phyloP scores from a whole-genome alignment of 2,113 vertebrate genomes.

The Numida meleagris region DNA sequence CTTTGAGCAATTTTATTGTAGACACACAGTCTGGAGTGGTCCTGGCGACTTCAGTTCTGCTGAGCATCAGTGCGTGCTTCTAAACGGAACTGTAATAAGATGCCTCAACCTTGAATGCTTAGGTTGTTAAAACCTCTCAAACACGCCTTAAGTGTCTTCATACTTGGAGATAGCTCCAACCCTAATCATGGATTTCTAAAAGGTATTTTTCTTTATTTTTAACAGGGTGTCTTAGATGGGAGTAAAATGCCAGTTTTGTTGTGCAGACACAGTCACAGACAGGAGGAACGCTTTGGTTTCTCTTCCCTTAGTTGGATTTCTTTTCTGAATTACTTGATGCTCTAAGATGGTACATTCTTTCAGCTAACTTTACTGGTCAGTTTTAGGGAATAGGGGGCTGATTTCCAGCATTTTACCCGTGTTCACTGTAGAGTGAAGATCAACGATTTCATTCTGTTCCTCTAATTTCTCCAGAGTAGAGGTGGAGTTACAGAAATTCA shows the following conservation, averaged over 20 bases:
- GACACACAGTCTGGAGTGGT: rapidly evolving
- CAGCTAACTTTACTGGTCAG: neutral
- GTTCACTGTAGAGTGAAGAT: neutral
- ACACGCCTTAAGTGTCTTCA: rapidly evolving
- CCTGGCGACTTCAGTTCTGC: neutral
- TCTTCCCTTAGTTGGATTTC: neutral
- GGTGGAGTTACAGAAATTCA: neutral
- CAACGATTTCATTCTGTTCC: neutral
- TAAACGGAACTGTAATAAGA: neutral
- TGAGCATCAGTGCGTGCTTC: neutral
- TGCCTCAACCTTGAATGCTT: neutral
- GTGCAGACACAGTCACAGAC: neutral
- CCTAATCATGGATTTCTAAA: neutral
- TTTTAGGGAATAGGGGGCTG: neutral
- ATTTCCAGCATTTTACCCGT: neutral
- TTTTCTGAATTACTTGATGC: neutral
- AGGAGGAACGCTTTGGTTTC: neutral
- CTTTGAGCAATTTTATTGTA: neutral
- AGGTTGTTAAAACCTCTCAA: neutral
- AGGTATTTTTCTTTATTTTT: neutral
- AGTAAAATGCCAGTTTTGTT: neutral
- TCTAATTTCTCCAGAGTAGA: neutral
- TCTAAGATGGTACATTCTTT: neutral
- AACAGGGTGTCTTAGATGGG: neutral
- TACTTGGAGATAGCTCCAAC: neutral